Evolutionary conservation across 2,888 invertebrate genomes (phyloP).

Genomic region (Euplexia lucipara): DNA sequence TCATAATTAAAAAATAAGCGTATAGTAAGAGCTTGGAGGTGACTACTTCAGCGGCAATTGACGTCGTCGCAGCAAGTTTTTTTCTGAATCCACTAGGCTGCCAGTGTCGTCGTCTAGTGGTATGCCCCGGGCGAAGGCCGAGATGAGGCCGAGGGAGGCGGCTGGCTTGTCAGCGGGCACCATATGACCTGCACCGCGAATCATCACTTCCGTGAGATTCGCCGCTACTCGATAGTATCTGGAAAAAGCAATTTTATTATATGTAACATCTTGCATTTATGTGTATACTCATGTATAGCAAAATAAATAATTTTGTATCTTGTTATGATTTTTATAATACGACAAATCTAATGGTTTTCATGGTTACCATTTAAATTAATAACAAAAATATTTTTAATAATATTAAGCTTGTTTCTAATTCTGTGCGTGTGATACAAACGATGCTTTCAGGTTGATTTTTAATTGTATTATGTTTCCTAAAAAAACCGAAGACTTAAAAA

Average conservation of each 20-base stretch:
- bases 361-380: too few species aligned
- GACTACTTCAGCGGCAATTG: conserved; percentile 68
- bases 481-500: too few species aligned
- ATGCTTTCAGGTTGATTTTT: too few species aligned
- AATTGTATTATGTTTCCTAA: too few species aligned
- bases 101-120: conserved; percentile 80
- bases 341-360: too few species aligned
- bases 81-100: conserved; percentile 76
- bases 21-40: conserved; percentile 23
- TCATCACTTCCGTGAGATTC: conserved; percentile 91
- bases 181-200: conserved; percentile 93
- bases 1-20: conserved; percentile 43
- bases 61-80: conserved; percentile 76
- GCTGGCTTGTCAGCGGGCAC: conserved; percentile 92
- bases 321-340: too few species aligned
- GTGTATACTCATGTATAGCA: too few species aligned
- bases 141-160: conserved; percentile 91
- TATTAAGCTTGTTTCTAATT: too few species aligned
- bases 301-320: too few species aligned
- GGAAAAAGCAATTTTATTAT: conserved; percentile 27
- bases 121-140: conserved; percentile 90
- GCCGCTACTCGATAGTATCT: conserved; percentile 91
- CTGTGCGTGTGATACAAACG: too few species aligned
- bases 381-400: too few species aligned
- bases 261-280: too few species aligned